Percentiles rank a stretch among this genome's conserved stretches.
Conservation (phyloP, 2,888 invertebrate species). For the Aquatica leii region DNA sequence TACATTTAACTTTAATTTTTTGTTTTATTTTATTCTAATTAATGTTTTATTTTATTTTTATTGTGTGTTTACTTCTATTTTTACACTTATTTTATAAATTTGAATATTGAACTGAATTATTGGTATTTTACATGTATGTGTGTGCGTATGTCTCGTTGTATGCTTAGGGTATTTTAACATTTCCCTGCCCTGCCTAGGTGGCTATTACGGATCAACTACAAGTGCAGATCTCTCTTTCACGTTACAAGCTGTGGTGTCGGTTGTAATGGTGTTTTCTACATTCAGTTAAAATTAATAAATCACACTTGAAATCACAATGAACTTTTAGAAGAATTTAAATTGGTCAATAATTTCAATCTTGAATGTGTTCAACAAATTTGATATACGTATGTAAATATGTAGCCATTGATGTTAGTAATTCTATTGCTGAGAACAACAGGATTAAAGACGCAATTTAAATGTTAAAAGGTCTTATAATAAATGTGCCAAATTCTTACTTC, state of each 20-base stretch:
- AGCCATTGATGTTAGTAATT: conserved; percentile 31
- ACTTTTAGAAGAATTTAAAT: conserved; percentile 34
- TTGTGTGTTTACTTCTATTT: too few species aligned
- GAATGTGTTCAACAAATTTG: conserved; percentile 39
- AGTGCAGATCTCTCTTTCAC: conserved; percentile 53
- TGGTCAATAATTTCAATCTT: conserved; percentile 38
- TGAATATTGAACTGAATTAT: conserved; percentile 12
- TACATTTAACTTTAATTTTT: conserved; percentile 25
- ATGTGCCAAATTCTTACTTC: conserved; percentile 16
- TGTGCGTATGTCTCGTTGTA: conserved; percentile 19
- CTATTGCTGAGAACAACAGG: not conserved
- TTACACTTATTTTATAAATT: conserved; percentile 14
- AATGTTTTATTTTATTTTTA: conserved; percentile 19
- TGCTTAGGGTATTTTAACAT: conserved; percentile 38
- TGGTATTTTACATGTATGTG: conserved; percentile 20
- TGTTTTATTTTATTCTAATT: conserved; percentile 19
- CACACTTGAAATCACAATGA: conserved; percentile 16
- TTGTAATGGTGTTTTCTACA: conserved; percentile 52
- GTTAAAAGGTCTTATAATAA: conserved; percentile 10
- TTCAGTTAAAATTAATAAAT: conserved; percentile 39
- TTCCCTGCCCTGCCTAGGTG: conserved; percentile 50
- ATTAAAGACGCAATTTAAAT: not conserved
- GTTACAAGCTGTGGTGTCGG: conserved; percentile 57
- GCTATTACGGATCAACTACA: conserved; percentile 54
- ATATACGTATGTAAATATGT: conserved; percentile 38